Evolutionary conservation across 2,888 invertebrate species (phyloP), one percentile per base, ranked within the genome.

Genomic region (Trisateles emortualis): DNA sequence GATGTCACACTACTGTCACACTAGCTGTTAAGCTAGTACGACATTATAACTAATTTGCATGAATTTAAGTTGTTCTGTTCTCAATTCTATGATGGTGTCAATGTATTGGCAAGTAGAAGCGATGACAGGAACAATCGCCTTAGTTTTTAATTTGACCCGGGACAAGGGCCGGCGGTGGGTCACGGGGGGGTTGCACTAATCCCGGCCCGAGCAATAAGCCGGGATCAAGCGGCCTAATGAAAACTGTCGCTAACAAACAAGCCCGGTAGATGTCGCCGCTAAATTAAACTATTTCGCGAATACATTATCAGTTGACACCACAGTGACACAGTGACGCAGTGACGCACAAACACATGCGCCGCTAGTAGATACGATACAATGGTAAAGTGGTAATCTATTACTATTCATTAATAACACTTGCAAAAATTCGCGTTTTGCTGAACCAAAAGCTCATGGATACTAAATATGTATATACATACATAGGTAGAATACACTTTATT

Each of bases 211-310:
- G 59, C 68, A 59, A 58, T 68, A 70, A 71, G 58, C 68, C 75
- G 53, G 68, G 71, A 63, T 71, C 68, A 63, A 41, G 56, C 52
- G 64, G 54, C 49, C 59, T 82, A 80, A 82, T 81, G 76, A 78
- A 77, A 79, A 67, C 74, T 68, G 77, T 68, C 74, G 68, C 65
- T 68, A 61, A 67, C 77, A 67, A 74, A 76, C 77, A 69, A 60
- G 68, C 49, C 69, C 78, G 72, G 67, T 75, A 75, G 77, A 79
- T 84, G 83, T 85, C 78, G 70, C 64, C 48, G 65, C 81, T 77
- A 79, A 83, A 85, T 86, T 83, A 81, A 84, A 86, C 83, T 86
- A 83, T 82, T 81, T 74, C 63, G 61, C 74, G 79, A 76, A 81
- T 81, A 80, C 57, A 83, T 82, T 84, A 70, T 14, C 54, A 13